phyloP scores from a whole-genome alignment of 2,888 invertebrate species.

The Margaritifera margaritifera region DNA sequence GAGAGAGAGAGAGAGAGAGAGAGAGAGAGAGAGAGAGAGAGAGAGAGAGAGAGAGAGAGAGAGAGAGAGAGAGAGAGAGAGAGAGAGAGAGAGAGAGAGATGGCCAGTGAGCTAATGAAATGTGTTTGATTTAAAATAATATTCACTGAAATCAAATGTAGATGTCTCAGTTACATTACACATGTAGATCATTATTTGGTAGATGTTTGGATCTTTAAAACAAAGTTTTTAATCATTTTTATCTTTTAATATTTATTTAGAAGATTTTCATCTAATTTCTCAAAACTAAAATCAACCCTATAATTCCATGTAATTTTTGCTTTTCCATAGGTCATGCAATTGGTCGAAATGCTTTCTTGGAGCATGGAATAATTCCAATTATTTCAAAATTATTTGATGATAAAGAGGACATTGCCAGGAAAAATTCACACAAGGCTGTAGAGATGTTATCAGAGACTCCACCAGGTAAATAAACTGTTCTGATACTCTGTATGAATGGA shows the following conservation, averaged over 20 bases:
- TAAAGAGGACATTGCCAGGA: constrained; percentile 67
- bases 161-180: too few relatives aligned
- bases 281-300: neutral
- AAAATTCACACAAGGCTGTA: constrained; percentile 70
- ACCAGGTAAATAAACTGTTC: constrained; percentile 48
- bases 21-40: too few relatives aligned
- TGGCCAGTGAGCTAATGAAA: too few relatives aligned
- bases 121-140: too few relatives aligned
- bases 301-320: neutral
- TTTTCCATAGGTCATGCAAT: constrained; percentile 67
- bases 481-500: too few relatives aligned
- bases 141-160: neutral
- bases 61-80: too few relatives aligned
- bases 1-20: too few relatives aligned
- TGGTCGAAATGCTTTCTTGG: constrained; percentile 70
- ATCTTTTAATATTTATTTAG: neutral
- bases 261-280: neutral
- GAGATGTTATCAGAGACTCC: constrained; percentile 71
- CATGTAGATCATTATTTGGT: neutral
- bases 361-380: constrained; percentile 64
- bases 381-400: constrained; percentile 71
- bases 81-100: too few relatives aligned
- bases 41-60: too few relatives aligned
- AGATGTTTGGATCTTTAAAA: neutral
- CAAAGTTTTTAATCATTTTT: neutral